Conservation (phyloP, 2,888 invertebrate species). For the Andrena hattorfiana region DNA sequence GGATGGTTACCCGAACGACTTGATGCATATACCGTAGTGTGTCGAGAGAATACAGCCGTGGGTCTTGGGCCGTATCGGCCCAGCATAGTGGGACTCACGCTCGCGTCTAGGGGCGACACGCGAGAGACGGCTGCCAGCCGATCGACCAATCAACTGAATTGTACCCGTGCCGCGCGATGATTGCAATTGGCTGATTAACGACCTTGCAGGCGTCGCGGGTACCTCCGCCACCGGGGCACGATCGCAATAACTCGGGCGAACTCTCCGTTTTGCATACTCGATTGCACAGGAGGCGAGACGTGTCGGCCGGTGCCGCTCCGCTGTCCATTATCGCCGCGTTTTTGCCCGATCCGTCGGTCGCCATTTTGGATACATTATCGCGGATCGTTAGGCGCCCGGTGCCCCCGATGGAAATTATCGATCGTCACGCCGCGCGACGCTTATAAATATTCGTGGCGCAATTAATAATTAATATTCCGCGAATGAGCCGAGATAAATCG, state of each 20-base stretch:
- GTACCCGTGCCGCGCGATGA: conserved; percentile 55
- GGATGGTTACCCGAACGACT: neutral
- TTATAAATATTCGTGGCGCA: conserved; percentile 57
- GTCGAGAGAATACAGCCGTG: conserved; percentile 30
- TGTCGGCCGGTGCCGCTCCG: conserved; percentile 23
- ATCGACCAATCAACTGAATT: conserved; percentile 66
- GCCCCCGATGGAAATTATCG: conserved; percentile 55
- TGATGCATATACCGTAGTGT: neutral
- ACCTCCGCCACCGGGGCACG: conserved; percentile 43
- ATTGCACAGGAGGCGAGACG: conserved; percentile 56
- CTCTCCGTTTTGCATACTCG: conserved; percentile 72
- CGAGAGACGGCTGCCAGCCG: conserved; percentile 53
- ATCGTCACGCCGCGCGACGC: conserved; percentile 27
- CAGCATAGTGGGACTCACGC: conserved; percentile 34
- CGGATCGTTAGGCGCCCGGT: conserved; percentile 42
- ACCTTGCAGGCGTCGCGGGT: conserved; percentile 48
- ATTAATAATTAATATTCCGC: conserved; percentile 67
- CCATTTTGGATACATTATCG: conserved; percentile 71
- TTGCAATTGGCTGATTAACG: conserved; percentile 72
- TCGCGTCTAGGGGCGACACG: conserved; percentile 58
- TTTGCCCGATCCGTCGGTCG: conserved; percentile 48
- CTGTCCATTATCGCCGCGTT: conserved; percentile 62
- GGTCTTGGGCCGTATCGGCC: conserved; percentile 34
- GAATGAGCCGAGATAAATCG: conserved; percentile 47
- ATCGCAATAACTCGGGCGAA: conserved; percentile 59